Evolutionary conservation across 30 jellyfish, hydroid and myxozoan species (phyloP), one percentile per base, ranked within the genome.

Genomic region (Turritopsis rubra): DNA sequence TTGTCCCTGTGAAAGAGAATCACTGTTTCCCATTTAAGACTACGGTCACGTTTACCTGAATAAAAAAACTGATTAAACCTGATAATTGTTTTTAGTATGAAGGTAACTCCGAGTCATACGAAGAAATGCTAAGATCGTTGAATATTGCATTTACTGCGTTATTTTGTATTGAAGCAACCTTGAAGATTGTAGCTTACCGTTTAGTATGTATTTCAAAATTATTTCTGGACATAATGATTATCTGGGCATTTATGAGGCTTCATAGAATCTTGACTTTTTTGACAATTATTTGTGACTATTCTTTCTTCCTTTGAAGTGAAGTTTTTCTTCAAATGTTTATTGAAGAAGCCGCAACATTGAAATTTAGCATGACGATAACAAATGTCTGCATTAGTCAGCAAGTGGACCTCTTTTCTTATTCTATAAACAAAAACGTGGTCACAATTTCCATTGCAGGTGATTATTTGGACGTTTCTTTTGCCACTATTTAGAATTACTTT

Each of bases 111-210:
- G 84, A 85, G n/a, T 54, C 95, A 53, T 92, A 92, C 75, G 60
- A 78, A 27, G 60, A 79, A 21, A 71, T 93, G 54, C 80, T 93
- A 83, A 80, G 52, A 26, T 95, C 97, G 21, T 71, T 93, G 66
- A 93, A 93, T 71, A 85, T 93, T 28, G 87, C 96, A 0, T 93
- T 93, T 76, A 90, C 96, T 16, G 96, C 88, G 52, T 66, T 93
- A 23, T 93, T 88, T 86, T 89, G 95, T 70, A 78, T 93, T 52
- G 99, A 93, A 83, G 99, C 99, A 28, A 73, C 86, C 9, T 82
- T 93, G 29, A 93, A 93, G 85, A 88, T 93, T 81, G 84, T 80
- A n/a, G 99, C 99, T 25, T 93, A 93, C 60, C 87, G 96, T 3
- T 27, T 88, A 89, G 99, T 93, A 75, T 29, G 96, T 75, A 65